Evolutionary conservation across 2,113 vertebrate species (phyloP).

Genomic region (Nettapus auritus): DNA sequence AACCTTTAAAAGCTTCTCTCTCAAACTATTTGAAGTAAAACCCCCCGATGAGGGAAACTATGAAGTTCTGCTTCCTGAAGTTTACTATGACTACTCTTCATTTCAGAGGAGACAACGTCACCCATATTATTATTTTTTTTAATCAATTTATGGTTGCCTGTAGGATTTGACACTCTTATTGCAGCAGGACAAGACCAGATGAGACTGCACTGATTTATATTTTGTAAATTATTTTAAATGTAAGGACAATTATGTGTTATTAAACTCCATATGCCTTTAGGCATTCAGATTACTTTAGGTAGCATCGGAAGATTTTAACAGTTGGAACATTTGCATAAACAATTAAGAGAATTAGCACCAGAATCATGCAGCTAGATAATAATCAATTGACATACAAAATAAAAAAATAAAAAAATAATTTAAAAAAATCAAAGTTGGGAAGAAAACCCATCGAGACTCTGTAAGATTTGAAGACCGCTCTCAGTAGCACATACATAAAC

Average conservation of each 20-base stretch:
- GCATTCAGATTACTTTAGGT: constrained; percentile 49
- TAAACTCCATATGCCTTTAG: constrained; percentile 15
- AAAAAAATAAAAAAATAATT: too few relatives aligned
- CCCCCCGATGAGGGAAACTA: neutral
- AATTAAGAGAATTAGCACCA: constrained; percentile 62
- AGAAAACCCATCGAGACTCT: neutral
- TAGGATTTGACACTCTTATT: neutral
- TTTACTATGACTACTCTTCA: neutral
- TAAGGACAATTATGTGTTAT: constrained; percentile 51
- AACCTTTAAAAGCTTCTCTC: neutral
- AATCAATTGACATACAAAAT: neutral
- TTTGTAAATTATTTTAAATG: constrained; percentile 35
- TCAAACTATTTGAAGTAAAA: neutral
- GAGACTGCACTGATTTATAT: neutral
- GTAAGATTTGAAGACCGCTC: neutral
- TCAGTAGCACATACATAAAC: neutral
- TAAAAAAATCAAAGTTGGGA: neutral
- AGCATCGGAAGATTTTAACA: constrained; percentile 51
- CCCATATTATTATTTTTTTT: fast-evolving
- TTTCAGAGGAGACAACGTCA: neutral
- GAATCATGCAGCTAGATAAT: constrained; percentile 10
- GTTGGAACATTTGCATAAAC: constrained; percentile 62
- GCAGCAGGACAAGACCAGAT: neutral
- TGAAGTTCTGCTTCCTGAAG: neutral
- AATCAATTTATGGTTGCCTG: neutral